Conservation (phyloP, 1,140 invertebrate species). For the Drosophila pruinosa region DNA sequence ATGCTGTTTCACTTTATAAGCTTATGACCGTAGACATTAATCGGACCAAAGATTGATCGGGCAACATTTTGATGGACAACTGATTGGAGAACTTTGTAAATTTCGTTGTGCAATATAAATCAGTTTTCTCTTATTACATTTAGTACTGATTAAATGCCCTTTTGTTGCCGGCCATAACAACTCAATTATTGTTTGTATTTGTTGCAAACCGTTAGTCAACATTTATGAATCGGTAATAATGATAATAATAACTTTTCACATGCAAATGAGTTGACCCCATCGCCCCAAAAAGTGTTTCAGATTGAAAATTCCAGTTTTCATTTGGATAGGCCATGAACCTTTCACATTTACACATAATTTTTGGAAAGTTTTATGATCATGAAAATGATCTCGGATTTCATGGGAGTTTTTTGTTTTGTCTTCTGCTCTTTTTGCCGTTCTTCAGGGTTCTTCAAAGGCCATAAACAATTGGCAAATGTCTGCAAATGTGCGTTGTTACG, state of each 20-base stretch:
- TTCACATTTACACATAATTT: conserved; percentile 77
- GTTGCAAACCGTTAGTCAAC: conserved; percentile 3
- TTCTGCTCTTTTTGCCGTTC: conserved; percentile 6
- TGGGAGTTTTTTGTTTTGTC: conserved; percentile 28
- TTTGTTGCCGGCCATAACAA: conserved; percentile 1
- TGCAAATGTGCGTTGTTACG: conserved; percentile 26
- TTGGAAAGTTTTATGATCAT: conserved; percentile 64
- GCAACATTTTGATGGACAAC: not conserved
- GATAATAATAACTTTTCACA: conserved; percentile 27
- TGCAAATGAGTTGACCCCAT: conserved; percentile 19
- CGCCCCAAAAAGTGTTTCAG: not conserved
- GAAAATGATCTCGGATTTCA: conserved; percentile 53
- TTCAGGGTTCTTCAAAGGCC: conserved; percentile 41
- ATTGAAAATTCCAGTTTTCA: conserved; percentile 11
- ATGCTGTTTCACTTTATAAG: conserved; percentile 16
- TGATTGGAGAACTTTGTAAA: not conserved
- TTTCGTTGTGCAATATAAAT: conserved; percentile 5
- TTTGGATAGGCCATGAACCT: conserved; percentile 39
- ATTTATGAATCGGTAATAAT: conserved; percentile 21
- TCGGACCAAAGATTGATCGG: not conserved
- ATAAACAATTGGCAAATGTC: conserved; percentile 71
- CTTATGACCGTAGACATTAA: conserved; percentile 10
- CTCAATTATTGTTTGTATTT: conserved; percentile 14
- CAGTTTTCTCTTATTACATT: not conserved
- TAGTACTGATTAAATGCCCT: not conserved